Conservation (phyloP, 2,113 vertebrate species). For the Prunella fulvescens region DNA sequence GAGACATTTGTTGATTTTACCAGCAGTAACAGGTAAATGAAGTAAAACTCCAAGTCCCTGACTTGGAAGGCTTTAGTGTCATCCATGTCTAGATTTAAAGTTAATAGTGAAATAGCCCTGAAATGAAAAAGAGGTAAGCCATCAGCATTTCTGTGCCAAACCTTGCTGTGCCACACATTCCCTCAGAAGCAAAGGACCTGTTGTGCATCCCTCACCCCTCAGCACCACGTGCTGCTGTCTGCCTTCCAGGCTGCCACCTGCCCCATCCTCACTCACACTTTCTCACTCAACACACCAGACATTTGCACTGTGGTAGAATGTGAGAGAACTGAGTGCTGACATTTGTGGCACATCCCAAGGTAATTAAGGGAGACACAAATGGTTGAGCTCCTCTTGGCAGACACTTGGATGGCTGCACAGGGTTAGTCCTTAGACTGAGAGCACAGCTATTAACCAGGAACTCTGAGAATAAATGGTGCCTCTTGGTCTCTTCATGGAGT, state of each 20-base stretch:
- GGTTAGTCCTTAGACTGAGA: neutral
- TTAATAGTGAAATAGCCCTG: neutral
- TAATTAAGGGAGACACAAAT: neutral
- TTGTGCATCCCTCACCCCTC: fast-evolving
- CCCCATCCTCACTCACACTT: neutral
- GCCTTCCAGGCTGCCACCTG: neutral
- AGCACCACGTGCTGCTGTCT: neutral
- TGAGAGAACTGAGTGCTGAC: neutral
- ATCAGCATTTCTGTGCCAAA: neutral
- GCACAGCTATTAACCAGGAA: neutral
- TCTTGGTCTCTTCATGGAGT: neutral
- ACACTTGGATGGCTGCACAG: fast-evolving
- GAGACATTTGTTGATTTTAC: neutral
- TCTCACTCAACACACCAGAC: neutral
- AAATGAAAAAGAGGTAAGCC: neutral
- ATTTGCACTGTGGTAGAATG: neutral
- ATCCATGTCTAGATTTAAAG: neutral
- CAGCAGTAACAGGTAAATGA: neutral
- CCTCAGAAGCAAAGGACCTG: fast-evolving
- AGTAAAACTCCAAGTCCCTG: neutral
- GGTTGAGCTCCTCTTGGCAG: neutral
- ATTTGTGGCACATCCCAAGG: neutral
- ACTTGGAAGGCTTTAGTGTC: neutral
- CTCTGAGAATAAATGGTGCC: neutral
- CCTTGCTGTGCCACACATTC: fast-evolving